Percentiles rank a stretch among this genome's conserved stretches.
These are phyloP conservation scores for Hypomecis punctinalis DNA, from an alignment of 2,888 invertebrate species.

Conservation along the genomic window DNA sequence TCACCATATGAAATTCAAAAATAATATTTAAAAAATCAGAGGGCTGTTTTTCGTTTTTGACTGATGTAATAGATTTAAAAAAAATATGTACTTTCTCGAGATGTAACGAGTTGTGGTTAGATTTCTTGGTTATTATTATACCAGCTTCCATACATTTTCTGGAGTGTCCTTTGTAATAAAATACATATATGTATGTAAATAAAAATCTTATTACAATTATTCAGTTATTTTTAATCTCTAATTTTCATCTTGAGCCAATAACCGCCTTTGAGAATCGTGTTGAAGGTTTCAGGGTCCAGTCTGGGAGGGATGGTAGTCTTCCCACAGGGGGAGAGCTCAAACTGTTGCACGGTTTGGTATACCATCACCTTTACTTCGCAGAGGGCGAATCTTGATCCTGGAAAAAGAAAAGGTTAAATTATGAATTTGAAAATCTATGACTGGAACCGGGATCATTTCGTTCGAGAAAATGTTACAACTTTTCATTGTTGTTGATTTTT, in stretches of 20 bases:
- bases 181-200: no score
- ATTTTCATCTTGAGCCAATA: conserved; percentile 57
- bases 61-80: no score
- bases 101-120: no score
- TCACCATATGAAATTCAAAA: no score
- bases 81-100: no score
- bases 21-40: no score
- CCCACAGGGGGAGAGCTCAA: conserved; percentile 57
- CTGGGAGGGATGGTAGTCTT: conserved; percentile 53
- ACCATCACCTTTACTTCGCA: conserved; percentile 67
- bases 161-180: no score
- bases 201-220: neutral
- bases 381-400: conserved; percentile 68
- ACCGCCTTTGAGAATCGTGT: conserved; percentile 54
- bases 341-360: conserved; percentile 59
- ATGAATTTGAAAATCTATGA: conserved; percentile 35
- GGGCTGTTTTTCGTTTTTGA: no score
- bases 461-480: no score
- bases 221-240: conserved; percentile 31
- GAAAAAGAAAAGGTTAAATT: neutral
- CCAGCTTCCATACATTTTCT: no score
- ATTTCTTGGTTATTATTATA: no score
- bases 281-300: conserved; percentile 49
- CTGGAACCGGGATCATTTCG: neutral
- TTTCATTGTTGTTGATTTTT: no score